Evolutionary conservation across 2,888 invertebrate genomes (phyloP).

Genomic region (Oithona nana): DNA sequence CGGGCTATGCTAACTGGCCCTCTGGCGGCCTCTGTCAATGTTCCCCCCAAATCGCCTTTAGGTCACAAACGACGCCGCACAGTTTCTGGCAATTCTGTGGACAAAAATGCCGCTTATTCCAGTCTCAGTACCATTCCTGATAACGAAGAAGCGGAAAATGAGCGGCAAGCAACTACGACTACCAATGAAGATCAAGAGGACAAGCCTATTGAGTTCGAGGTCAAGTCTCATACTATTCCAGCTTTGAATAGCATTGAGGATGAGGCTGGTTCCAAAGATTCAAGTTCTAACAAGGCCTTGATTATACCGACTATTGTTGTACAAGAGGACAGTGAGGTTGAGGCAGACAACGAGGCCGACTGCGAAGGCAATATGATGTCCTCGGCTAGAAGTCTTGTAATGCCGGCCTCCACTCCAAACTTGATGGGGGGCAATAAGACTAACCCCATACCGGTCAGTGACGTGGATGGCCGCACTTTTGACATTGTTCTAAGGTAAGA

Average conservation of each 20-base stretch:
- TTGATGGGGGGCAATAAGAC: neutral
- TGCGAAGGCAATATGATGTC: neutral
- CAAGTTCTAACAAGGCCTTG: neutral
- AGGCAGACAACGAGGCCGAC: neutral
- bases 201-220: neutral
- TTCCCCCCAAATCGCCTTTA: neutral
- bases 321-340: neutral
- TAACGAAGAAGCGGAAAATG: neutral
- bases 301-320: neutral
- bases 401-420: neutral
- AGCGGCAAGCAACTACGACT: neutral
- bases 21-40: neutral
- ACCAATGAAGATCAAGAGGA: neutral
- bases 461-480: constrained; percentile 11
- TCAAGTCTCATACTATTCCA: neutral
- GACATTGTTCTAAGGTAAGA: constrained; percentile 5
- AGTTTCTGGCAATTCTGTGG: neutral
- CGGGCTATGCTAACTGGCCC: constrained; percentile 4
- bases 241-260: neutral
- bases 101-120: neutral
- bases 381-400: neutral
- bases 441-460: constrained; percentile 1
- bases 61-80: neutral
- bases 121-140: neutral
- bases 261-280: neutral